Evolutionary conservation across 2,888 invertebrate genomes (phyloP).

Genomic region (Cerastis rubricosa): DNA sequence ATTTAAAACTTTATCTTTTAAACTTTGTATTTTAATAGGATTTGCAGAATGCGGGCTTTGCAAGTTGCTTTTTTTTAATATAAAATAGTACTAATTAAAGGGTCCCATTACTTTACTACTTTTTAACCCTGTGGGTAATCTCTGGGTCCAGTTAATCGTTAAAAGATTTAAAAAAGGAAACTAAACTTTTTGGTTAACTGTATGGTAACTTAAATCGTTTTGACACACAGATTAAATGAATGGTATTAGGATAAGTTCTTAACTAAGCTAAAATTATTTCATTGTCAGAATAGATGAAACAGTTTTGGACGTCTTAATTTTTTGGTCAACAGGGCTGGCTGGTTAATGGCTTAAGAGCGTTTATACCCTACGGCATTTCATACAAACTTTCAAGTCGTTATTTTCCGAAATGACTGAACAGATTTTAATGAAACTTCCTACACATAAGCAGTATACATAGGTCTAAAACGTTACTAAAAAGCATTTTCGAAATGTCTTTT

Average conservation of each 20-base stretch:
- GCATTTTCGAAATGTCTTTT: too few species aligned
- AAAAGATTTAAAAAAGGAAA: not conserved
- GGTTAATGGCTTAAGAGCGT: too few species aligned
- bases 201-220: not conserved
- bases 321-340: not conserved
- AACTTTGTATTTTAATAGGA: too few species aligned
- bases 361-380: too few species aligned
- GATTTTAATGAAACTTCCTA: too few species aligned
- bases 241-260: not conserved
- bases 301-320: not conserved
- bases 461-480: too few species aligned
- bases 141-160: constrained; percentile 4
- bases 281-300: not conserved
- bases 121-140: not conserved
- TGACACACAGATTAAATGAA: not conserved
- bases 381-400: too few species aligned
- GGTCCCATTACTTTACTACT: not conserved
- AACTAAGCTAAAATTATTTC: not conserved
- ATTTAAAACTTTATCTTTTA: too few species aligned
- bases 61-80: too few species aligned
- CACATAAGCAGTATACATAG: too few species aligned
- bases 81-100: not conserved
- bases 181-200: constrained; percentile 10
- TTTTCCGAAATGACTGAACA: too few species aligned
- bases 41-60: too few species aligned